phyloP scores from a whole-genome alignment of 2,113 vertebrate species.

The Silurus asotus region DNA sequence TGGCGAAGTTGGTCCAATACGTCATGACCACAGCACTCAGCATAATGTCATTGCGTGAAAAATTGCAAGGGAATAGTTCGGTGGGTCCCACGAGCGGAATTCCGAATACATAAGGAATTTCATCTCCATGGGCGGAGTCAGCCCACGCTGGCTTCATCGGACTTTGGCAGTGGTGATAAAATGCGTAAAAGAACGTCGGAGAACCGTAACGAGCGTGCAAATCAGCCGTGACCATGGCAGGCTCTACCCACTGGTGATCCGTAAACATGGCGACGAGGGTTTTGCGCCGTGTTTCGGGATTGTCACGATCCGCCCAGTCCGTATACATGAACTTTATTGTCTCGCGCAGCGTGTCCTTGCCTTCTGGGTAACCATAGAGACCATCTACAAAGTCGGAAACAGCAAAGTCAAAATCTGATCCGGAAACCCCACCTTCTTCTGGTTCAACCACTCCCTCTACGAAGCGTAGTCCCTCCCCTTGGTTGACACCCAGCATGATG shows the following conservation, averaged over 20 bases:
- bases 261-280: slow-evolving; percentile 97
- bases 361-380: slow-evolving; percentile 95
- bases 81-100: slow-evolving; percentile 96
- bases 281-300: slow-evolving; percentile 94
- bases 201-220: slow-evolving; percentile 96
- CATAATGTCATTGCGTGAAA: slow-evolving; percentile 98
- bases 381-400: slow-evolving; percentile 98
- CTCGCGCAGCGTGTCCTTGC: slow-evolving; percentile 94
- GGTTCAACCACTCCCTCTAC: slow-evolving; percentile 96
- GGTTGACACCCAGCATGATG: slow-evolving; percentile 98
- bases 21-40: slow-evolving; percentile 98
- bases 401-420: slow-evolving; percentile 95
- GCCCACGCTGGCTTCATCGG: slow-evolving; percentile 99
- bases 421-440: slow-evolving; percentile 91
- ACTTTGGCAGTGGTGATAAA: slow-evolving; percentile 99
- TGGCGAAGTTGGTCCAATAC: slow-evolving; percentile 99
- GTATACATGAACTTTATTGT: slow-evolving; percentile 99
- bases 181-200: slow-evolving; percentile 97
- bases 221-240: slow-evolving; percentile 93
- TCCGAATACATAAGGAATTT: slow-evolving; percentile 97
- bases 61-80: slow-evolving; percentile 97
- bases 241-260: slow-evolving; percentile 98
- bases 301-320: slow-evolving; percentile 97
- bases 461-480: slow-evolving; percentile 95
- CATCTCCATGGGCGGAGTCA: slow-evolving; percentile 93